phyloP scores from a whole-genome alignment of 2,888 invertebrate species.

The Lordiphosa fenestrarum region DNA sequence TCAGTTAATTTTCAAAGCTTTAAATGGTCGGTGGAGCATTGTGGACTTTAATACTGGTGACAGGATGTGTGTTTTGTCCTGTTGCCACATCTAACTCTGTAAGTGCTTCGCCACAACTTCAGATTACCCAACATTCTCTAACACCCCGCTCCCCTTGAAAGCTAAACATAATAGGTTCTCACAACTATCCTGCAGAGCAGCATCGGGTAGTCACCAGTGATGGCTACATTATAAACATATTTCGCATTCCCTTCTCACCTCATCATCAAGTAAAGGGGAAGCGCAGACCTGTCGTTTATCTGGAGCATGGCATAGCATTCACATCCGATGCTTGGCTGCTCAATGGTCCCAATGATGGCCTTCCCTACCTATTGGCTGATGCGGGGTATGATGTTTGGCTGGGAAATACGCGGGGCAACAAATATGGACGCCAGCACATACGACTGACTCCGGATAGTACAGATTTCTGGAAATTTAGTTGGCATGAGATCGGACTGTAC shows the following conservation, averaged over 20 bases:
- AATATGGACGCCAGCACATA: constrained; percentile 53
- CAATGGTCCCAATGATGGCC: constrained; percentile 42
- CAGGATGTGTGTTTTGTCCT: too few species aligned
- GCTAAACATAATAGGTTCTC: not conserved
- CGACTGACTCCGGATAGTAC: constrained; percentile 8
- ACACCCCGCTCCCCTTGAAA: not conserved
- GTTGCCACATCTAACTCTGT: constrained; percentile 3
- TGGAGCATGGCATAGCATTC: constrained; percentile 79
- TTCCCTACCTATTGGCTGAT: constrained; percentile 57
- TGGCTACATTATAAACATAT: constrained; percentile 47
- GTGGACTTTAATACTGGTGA: not conserved
- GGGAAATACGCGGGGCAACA: constrained; percentile 62
- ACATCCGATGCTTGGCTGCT: constrained; percentile 55
- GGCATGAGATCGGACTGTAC: constrained; percentile 91
- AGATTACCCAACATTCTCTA: too few species aligned
- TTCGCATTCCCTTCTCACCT: constrained; percentile 51
- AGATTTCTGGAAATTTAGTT: constrained; percentile 82
- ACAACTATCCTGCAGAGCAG: constrained; percentile 23
- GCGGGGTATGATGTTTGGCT: constrained; percentile 69
- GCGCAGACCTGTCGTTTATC: constrained; percentile 75
- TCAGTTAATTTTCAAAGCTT: not conserved
- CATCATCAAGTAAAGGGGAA: constrained; percentile 28
- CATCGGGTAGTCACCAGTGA: constrained; percentile 44
- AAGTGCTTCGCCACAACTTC: not conserved
- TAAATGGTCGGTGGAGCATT: not conserved